A percentile compares a stretch with the other conserved stretches of the same genome.
Evolutionary conservation across 2,888 invertebrate genomes (phyloP).

Genomic region (Campoplex nolae): DNA sequence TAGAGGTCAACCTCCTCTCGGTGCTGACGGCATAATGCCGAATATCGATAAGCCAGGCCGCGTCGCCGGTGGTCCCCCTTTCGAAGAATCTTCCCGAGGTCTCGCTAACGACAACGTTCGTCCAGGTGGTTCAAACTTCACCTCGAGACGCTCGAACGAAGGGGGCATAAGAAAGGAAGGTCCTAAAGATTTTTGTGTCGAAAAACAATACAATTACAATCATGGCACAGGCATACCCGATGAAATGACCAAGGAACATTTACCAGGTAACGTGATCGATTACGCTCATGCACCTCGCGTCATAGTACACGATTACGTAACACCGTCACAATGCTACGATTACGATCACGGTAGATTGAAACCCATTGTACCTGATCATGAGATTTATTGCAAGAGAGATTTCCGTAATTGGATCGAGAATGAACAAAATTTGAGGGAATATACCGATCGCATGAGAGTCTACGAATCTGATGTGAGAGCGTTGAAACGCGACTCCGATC

Average conservation of each 20-base stretch:
- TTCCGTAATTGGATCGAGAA: slow-evolving; percentile 82
- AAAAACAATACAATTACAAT: slow-evolving; percentile 83
- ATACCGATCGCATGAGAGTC: slow-evolving; percentile 77
- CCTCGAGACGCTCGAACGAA: slow-evolving; percentile 54
- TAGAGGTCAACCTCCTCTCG: background rate
- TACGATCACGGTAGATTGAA: slow-evolving; percentile 81
- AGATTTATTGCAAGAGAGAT: slow-evolving; percentile 75
- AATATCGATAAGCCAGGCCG: background rate
- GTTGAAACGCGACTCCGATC: slow-evolving; percentile 56
- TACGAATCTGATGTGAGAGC: slow-evolving; percentile 71
- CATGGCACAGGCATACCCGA: slow-evolving; percentile 76
- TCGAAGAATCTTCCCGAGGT: slow-evolving; percentile 32
- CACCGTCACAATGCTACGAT: slow-evolving; percentile 78
- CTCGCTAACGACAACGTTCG: slow-evolving; percentile 18
- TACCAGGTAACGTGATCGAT: slow-evolving; percentile 80
- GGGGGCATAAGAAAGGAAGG: slow-evolving; percentile 57
- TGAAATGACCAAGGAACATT: slow-evolving; percentile 73
- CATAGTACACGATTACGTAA: slow-evolving; percentile 73
- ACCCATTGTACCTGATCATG: slow-evolving; percentile 77
- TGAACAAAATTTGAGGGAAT: slow-evolving; percentile 81
- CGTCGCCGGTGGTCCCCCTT: background rate
- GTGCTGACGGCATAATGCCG: slow-evolving; percentile 1
- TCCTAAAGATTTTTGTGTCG: slow-evolving; percentile 78
- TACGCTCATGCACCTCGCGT: slow-evolving; percentile 78
- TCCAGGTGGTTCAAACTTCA: slow-evolving; percentile 20